phyloP scores from a whole-genome alignment of 2,113 vertebrate genomes.

The Potamarius usumacintae region DNA sequence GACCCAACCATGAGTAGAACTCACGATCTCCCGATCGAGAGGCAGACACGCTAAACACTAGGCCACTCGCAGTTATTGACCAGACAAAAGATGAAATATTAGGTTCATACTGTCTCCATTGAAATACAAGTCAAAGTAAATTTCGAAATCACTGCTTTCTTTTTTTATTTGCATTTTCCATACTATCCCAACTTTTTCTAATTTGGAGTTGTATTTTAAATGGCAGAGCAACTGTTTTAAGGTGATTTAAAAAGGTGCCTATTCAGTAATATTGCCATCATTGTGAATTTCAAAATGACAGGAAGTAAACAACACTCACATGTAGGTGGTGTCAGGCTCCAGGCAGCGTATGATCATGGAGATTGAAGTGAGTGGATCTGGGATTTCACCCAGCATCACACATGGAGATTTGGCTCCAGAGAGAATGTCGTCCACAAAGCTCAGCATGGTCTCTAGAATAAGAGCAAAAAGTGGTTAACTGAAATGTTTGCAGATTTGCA shows the following conservation, averaged over 20 bases:
- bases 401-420: conserved; percentile 95
- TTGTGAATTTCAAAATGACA: not conserved
- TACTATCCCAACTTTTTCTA: too few species aligned
- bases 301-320: conserved; percentile 77
- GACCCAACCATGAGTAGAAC: too few species aligned
- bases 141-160: too few species aligned
- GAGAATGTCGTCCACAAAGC: conserved; percentile 95
- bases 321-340: conserved; percentile 93
- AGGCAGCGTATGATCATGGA: conserved; percentile 91
- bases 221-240: not conserved
- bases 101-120: too few species aligned
- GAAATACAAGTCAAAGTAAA: too few species aligned
- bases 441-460: conserved; percentile 87
- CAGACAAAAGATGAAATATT: too few species aligned
- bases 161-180: too few species aligned
- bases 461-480: conserved; percentile 41
- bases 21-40: too few species aligned
- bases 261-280: not conserved
- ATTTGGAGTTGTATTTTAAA: not conserved
- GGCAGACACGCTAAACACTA: too few species aligned
- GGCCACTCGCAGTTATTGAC: too few species aligned
- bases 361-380: conserved; percentile 86
- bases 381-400: conserved; percentile 92
- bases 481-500: not conserved
- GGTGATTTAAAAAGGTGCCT: not conserved